Percentiles rank a stretch among this genome's conserved stretches.
Evolutionary conservation across 1,140 invertebrate species (phyloP).

Genomic region (Arctopsyche grandis): DNA sequence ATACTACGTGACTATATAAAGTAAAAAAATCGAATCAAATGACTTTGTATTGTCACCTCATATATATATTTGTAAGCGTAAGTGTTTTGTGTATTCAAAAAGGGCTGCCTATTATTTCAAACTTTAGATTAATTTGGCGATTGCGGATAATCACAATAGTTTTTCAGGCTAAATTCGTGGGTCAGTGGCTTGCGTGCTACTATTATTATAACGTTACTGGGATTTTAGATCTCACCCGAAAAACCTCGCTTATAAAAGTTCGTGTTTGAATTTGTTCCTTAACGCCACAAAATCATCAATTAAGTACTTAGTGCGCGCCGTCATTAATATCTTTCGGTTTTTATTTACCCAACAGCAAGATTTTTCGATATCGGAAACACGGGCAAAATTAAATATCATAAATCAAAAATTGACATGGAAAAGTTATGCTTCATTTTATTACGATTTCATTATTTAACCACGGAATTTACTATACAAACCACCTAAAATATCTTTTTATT

Average conservation of each 20-base stretch:
- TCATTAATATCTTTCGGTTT: no score
- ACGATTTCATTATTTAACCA: background rate
- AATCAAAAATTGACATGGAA: background rate
- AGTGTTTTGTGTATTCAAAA: background rate
- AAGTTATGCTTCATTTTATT: background rate
- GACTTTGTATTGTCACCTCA: background rate
- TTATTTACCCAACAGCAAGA: no score
- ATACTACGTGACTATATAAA: no score
- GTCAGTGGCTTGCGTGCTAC: slow-evolving; percentile 1
- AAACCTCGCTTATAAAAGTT: background rate
- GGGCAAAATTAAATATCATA: no score
- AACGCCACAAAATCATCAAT: slow-evolving; percentile 8
- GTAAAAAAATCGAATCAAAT: background rate
- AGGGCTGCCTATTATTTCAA: slow-evolving; percentile 17
- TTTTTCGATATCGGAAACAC: no score
- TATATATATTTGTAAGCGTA: background rate
- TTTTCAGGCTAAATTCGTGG: slow-evolving; percentile 1
- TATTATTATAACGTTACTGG: slow-evolving; percentile 13
- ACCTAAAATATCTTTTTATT: background rate
- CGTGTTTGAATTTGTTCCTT: background rate
- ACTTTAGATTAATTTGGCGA: slow-evolving; percentile 42
- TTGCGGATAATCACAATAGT: slow-evolving; percentile 27
- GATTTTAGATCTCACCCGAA: background rate
- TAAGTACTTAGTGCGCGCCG: background rate
- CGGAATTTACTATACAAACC: background rate